Conservation (phyloP, 2,113 vertebrate species). For the Percopsis transmontana region DNA sequence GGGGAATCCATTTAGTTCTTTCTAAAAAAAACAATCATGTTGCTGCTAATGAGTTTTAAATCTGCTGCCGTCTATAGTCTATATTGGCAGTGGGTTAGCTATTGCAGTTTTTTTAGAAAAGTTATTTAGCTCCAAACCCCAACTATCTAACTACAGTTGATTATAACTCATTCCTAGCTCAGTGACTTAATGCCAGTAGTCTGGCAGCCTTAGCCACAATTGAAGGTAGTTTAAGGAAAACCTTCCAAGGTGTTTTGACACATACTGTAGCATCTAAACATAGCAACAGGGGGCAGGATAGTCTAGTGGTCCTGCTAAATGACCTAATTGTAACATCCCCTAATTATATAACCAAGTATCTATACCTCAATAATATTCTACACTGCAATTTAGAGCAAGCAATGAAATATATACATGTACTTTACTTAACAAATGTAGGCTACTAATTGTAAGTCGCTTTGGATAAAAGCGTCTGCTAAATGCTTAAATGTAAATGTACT, state of each 20-base stretch:
- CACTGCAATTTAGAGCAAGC: constrained; percentile 19
- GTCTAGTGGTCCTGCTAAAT: no score
- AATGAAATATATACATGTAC: constrained; percentile 12
- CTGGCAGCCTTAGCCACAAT: no score
- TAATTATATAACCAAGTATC: no score
- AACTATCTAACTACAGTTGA: neutral
- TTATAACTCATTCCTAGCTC: neutral
- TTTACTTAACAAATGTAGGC: no score
- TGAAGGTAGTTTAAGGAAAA: no score
- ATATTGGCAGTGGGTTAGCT: constrained; percentile 8
- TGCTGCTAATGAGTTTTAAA: neutral
- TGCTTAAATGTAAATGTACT: no score
- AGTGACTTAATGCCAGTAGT: neutral
- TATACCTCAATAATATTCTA: constrained; percentile 11
- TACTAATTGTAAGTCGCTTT: no score
- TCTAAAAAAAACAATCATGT: neutral
- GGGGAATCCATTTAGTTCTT: constrained; percentile 2
- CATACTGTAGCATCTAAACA: no score
- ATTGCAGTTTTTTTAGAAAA: neutral
- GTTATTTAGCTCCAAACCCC: neutral
- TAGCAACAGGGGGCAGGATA: no score
- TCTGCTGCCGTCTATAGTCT: neutral
- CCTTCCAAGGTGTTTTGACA: no score
- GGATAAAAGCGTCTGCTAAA: no score
- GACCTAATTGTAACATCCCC: no score